Evolutionary conservation across 1,140 invertebrate species (phyloP), one percentile per base, ranked within the genome.

Genomic region (Thaumatotibia leucotreta): DNA sequence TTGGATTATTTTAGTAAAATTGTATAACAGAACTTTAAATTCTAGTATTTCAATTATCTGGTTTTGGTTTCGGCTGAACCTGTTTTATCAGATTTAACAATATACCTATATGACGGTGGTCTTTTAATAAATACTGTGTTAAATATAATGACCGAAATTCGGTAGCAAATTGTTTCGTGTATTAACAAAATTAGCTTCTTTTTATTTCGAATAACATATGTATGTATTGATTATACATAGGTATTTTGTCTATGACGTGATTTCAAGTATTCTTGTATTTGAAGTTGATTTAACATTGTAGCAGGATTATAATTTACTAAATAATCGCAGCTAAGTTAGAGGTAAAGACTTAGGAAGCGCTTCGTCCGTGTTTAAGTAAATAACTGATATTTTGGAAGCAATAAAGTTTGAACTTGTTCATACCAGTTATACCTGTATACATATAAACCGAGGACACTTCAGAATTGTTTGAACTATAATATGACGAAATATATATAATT

Each of bases 201-300:
- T 69, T 73, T 68, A 76, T 74, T 76, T 79, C 72, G 68, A 79
- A 73, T 79, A 79, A 74, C 66, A 31, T 24, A 76, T 79, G 69
- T 79, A 75, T 79, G 68, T 76, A 74, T 74, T 72, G 61, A 66
- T 45, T 33, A 33, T 64, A 66, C 31, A 70, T 65, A 67, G 33
- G 50, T 70, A 49, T 58, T 58, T 58, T 58, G 29, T 29, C 52
- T 58, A 24, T 27, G 52, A 58, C 52, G 52, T 58, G 52, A 58
- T 58, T 58, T 58, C 24, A 29, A 58, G 52, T 58, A 58, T 58
- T 58, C n/a, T 58, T 20, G 29, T 52, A 52, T 52, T 58, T 58
- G 52, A 27, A 52, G 10, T 58, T 58, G 52, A 27, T 27, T 58
- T 52, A 8, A 8, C 6, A 4, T 58, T 58, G 52, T 58, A 58